A percentile compares a stretch with the other conserved stretches of the same genome.
Evolutionary conservation across 2,888 invertebrate genomes (phyloP).

Genomic region (Callimorpha dominula): DNA sequence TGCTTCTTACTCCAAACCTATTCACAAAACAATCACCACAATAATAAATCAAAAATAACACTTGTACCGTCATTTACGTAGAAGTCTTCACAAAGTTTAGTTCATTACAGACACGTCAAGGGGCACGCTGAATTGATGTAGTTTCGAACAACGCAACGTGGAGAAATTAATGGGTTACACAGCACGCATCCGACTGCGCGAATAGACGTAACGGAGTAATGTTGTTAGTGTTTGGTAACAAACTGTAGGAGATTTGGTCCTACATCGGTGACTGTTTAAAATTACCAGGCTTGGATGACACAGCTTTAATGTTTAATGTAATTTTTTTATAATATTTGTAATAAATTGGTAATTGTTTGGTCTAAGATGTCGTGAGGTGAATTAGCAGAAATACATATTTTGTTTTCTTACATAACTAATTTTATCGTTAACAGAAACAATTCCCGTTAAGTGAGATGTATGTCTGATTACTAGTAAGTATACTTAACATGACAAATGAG

Average conservation of each 20-base stretch:
- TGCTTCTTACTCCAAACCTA: background rate
- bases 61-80: constrained; percentile 37
- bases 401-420: no score
- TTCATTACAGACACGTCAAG: constrained; percentile 49
- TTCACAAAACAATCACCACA: constrained; percentile 10
- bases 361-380: no score
- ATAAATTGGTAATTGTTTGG: no score
- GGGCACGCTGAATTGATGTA: constrained; percentile 55
- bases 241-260: background rate
- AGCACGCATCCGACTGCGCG: constrained; percentile 36
- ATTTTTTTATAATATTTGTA: no score
- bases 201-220: constrained; percentile 10
- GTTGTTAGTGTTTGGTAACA: background rate
- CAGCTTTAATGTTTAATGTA: no score
- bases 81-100: constrained; percentile 48
- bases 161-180: constrained; percentile 57
- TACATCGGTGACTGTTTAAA: background rate
- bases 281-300: no score
- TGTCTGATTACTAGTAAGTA: no score
- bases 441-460: no score
- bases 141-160: constrained; percentile 52
- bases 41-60: constrained; percentile 47
- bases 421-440: no score
- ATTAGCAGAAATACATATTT: no score
- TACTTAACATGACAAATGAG: no score